phyloP scores from a whole-genome alignment of 1,140 invertebrate species.

The Drosophila guanche region DNA sequence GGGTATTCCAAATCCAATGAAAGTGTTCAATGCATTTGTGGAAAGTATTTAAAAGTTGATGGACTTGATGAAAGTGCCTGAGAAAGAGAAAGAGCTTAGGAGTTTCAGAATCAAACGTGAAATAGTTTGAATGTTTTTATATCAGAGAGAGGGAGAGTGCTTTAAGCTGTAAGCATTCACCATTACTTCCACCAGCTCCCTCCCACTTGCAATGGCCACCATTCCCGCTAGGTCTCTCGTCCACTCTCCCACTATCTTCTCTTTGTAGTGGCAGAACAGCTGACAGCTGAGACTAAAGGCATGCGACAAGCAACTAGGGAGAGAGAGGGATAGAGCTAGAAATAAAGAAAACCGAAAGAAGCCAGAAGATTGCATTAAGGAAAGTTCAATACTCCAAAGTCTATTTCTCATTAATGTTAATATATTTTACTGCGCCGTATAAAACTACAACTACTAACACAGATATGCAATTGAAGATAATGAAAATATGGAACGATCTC shows the following conservation, averaged over 20 bases:
- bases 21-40: conserved; percentile 16
- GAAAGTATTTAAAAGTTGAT: conserved; percentile 32
- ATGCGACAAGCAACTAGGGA: conserved; percentile 29
- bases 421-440: too few species aligned
- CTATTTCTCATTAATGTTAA: too few species aligned
- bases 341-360: too few species aligned
- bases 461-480: too few species aligned
- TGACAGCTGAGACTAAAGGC: conserved; percentile 53
- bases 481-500: too few species aligned
- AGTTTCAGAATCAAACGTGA: conserved; percentile 4
- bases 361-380: too few species aligned
- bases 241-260: background rate
- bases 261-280: conserved; percentile 4
- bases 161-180: conserved; percentile 22
- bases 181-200: too few species aligned
- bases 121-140: background rate
- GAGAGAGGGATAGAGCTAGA: background rate
- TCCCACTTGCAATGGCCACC: background rate
- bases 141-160: conserved; percentile 5
- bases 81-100: conserved; percentile 3
- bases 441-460: too few species aligned
- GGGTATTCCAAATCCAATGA: conserved; percentile 10
- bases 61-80: background rate
- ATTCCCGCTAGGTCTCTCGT: background rate
- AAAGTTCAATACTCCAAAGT: too few species aligned